Evolutionary conservation across 30 jellyfish, hydroid and myxozoan genomes (phyloP).

Genomic region (Aurelia aurita): DNA sequence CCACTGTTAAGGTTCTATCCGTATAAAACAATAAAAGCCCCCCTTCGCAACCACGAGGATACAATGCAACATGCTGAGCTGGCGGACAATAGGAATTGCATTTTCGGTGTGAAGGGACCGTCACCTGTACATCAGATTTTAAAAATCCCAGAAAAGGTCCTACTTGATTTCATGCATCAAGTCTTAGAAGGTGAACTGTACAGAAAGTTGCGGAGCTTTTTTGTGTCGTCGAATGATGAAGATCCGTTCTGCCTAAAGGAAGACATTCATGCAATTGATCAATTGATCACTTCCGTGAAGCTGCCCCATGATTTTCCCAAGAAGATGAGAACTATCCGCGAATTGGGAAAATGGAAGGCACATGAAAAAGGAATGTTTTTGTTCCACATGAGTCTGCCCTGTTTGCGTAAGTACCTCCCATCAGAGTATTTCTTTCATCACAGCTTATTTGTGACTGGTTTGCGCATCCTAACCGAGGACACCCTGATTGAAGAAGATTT

Average conservation of each 20-base stretch:
- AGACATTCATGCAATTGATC: neutral
- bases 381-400: constrained; percentile 5
- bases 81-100: neutral
- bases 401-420: constrained; percentile 13
- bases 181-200: neutral
- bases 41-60: constrained; percentile 12
- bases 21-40: constrained; percentile 9
- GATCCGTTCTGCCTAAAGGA: too few species aligned
- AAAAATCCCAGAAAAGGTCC: neutral
- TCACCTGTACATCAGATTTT: neutral
- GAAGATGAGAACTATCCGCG: constrained; percentile 2
- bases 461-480: constrained; percentile 17
- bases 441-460: constrained; percentile 15
- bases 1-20: constrained; percentile 24
- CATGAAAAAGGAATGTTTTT: constrained; percentile 19
- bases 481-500: neutral
- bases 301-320: neutral
- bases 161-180: constrained; percentile 10
- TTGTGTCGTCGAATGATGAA: neutral
- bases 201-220: neutral
- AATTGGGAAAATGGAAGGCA: constrained; percentile 22
- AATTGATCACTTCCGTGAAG: neutral
- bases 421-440: neutral
- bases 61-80: constrained; percentile 4
- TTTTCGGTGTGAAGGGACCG: constrained; percentile 6